Evolutionary conservation across 2,797 vertebrate genomes (phyloP).

Genomic region (Phrynocephalus vlangalii): DNA sequence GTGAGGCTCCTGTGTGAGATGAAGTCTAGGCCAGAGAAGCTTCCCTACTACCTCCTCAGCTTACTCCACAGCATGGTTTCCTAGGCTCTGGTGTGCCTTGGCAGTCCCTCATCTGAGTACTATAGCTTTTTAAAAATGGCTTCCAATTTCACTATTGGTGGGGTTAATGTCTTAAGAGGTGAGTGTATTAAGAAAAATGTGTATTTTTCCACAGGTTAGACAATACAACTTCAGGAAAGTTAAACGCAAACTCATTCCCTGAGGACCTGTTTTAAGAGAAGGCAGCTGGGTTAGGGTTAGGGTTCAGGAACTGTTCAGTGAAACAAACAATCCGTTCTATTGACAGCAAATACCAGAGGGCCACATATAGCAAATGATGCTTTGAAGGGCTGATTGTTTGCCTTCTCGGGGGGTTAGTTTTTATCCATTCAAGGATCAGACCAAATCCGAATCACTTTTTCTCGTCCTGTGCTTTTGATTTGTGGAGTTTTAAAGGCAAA

Average conservation of each 20-base stretch:
- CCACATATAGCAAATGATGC: constrained; percentile 53
- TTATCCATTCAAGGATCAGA: constrained; percentile 12
- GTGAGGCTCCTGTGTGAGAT: too few species aligned
- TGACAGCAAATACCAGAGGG: constrained; percentile 62
- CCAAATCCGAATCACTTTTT: constrained; percentile 6
- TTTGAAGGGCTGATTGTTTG: constrained; percentile 29
- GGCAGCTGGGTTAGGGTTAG: neutral
- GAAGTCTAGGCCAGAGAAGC: too few species aligned
- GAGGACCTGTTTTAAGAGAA: constrained; percentile 49
- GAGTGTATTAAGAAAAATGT: too few species aligned
- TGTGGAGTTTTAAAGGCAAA: constrained; percentile 47
- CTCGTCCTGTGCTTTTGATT: constrained; percentile 41
- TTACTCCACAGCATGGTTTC: too few species aligned
- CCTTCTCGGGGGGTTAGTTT: constrained; percentile 6
- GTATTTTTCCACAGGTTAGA: too few species aligned
- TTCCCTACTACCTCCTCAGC: too few species aligned
- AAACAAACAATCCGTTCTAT: constrained; percentile 66
- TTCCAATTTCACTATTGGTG: too few species aligned
- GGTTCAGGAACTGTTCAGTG: constrained; percentile 55
- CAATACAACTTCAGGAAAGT: constrained; percentile 39
- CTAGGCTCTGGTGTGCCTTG: too few species aligned
- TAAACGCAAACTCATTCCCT: constrained; percentile 49
- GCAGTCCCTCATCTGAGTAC: too few species aligned
- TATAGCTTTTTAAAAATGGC: too few species aligned
- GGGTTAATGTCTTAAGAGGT: too few species aligned